A percentile compares a stretch with the other conserved stretches of the same genome.
Evolutionary conservation across 2,797 vertebrate genomes (phyloP).

Genomic region (Syngnathus acus): DNA sequence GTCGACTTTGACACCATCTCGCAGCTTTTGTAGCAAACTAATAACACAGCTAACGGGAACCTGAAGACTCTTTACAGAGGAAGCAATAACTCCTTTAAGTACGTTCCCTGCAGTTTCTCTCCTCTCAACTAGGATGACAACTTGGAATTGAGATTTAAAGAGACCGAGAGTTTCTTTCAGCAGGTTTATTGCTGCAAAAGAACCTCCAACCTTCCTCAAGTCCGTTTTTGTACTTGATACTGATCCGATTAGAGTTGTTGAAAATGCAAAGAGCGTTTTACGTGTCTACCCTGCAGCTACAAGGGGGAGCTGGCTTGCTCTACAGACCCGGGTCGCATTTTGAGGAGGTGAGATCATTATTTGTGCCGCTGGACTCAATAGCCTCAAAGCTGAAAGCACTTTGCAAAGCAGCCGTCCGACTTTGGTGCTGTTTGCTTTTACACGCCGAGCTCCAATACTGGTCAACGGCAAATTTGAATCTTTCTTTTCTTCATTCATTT

Average conservation of each 20-base stretch:
- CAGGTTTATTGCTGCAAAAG: background rate
- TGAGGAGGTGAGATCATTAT: slow-evolving; percentile 55
- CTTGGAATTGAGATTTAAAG: slow-evolving; percentile 12
- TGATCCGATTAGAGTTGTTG: slow-evolving; percentile 25
- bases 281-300: slow-evolving; percentile 24
- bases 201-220: slow-evolving; percentile 15
- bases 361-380: slow-evolving; percentile 23
- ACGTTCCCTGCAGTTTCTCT: slow-evolving; percentile 14
- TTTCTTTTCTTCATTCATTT: background rate
- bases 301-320: slow-evolving; percentile 31
- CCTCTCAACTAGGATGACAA: slow-evolving; percentile 7
- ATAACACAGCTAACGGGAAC: slow-evolving; percentile 31
- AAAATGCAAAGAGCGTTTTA: slow-evolving; percentile 11
- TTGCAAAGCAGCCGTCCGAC: slow-evolving; percentile 21
- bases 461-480: too few species aligned
- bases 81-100: slow-evolving; percentile 33
- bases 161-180: background rate
- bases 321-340: slow-evolving; percentile 45
- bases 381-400: slow-evolving; percentile 31
- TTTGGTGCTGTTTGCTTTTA: slow-evolving; percentile 9
- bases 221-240: background rate
- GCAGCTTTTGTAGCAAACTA: slow-evolving; percentile 9
- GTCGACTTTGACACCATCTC: slow-evolving; percentile 1
- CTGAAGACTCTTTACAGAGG: slow-evolving; percentile 21
- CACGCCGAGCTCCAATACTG: background rate